A percentile compares a stretch with the other conserved stretches of the same genome.
phyloP scores from a whole-genome alignment of 2,888 invertebrate genomes.

The Eugnorisma glareosa region DNA sequence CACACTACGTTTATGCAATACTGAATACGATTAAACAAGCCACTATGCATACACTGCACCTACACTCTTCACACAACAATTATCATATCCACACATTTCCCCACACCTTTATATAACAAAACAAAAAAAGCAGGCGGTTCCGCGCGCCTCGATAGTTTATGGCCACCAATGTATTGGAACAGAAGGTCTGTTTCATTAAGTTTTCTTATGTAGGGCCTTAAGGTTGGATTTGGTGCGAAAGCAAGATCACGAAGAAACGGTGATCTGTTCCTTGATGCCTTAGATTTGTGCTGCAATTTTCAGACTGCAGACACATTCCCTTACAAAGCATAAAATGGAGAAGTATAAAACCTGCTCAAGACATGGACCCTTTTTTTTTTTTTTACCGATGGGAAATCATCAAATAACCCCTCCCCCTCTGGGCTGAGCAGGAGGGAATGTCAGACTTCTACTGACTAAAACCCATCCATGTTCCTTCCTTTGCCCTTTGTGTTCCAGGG shows the following conservation, averaged over 20 bases:
- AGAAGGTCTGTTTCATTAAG: neutral
- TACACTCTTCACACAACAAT: conserved; percentile 38
- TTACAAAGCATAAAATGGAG: neutral
- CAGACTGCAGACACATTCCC: neutral
- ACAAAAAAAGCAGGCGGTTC: conserved; percentile 42
- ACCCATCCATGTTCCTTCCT: too few relatives aligned
- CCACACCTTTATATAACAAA: conserved; percentile 42
- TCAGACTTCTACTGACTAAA: too few relatives aligned
- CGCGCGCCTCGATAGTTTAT: conserved; percentile 26
- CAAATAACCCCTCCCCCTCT: too few relatives aligned
- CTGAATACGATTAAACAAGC: conserved; percentile 30
- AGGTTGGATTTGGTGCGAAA: neutral
- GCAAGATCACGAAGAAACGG: neutral
- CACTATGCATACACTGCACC: conserved; percentile 16
- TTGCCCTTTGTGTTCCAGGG: too few relatives aligned
- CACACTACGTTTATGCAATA: neutral
- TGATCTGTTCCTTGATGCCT: neutral
- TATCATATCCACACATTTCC: conserved; percentile 51
- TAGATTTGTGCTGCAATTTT: neutral
- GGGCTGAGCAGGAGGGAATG: too few relatives aligned
- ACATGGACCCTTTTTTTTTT: neutral
- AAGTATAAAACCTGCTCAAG: neutral
- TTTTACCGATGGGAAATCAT: too few relatives aligned
- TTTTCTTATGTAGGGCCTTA: neutral
- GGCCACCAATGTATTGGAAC: neutral